Percentiles rank a stretch among this genome's conserved stretches.
phyloP scores from a whole-genome alignment of 1,140 invertebrate genomes.

The Tetramorium alpestre region DNA sequence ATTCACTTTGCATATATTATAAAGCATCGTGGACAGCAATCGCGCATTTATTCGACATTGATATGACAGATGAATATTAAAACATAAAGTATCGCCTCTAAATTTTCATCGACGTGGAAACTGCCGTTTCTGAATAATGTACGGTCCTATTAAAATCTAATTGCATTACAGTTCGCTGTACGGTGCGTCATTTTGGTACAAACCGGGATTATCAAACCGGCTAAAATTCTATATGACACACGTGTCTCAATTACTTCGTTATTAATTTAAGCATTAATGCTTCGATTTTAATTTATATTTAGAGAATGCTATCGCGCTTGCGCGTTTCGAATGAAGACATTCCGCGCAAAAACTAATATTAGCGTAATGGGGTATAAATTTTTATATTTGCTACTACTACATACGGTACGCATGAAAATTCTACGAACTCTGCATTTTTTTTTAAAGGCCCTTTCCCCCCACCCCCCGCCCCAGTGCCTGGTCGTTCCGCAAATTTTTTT shows the following conservation, averaged over 20 bases:
- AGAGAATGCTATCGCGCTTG: conserved; percentile 35
- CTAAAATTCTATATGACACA: conserved; percentile 59
- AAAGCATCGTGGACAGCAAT: conserved; percentile 43
- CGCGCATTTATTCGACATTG: conserved; percentile 54
- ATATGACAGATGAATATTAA: conserved; percentile 57
- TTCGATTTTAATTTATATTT: conserved; percentile 63
- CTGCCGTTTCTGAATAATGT: conserved; percentile 73
- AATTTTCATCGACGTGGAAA: conserved; percentile 64
- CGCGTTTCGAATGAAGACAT: background rate
- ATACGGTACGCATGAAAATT: background rate
- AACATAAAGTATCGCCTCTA: conserved; percentile 59
- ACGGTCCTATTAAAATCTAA: conserved; percentile 71
- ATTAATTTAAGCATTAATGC: conserved; percentile 59
- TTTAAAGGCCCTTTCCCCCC: background rate
- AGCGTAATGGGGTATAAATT: background rate
- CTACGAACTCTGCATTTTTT: conserved; percentile 4
- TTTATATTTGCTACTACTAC: conserved; percentile 1
- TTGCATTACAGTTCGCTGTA: conserved; percentile 57
- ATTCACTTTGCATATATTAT: conserved; percentile 9
- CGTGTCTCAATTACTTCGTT: conserved; percentile 59
- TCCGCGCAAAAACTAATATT: conserved; percentile 13
- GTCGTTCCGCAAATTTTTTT: conserved; percentile 27
- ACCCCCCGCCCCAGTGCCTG: background rate
- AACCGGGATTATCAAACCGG: conserved; percentile 52
- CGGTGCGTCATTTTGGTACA: conserved; percentile 64